A percentile compares a stretch with the other conserved stretches of the same genome.
phyloP scores from a whole-genome alignment of 2,113 vertebrate genomes.

The Ceuthmochares aereus region DNA sequence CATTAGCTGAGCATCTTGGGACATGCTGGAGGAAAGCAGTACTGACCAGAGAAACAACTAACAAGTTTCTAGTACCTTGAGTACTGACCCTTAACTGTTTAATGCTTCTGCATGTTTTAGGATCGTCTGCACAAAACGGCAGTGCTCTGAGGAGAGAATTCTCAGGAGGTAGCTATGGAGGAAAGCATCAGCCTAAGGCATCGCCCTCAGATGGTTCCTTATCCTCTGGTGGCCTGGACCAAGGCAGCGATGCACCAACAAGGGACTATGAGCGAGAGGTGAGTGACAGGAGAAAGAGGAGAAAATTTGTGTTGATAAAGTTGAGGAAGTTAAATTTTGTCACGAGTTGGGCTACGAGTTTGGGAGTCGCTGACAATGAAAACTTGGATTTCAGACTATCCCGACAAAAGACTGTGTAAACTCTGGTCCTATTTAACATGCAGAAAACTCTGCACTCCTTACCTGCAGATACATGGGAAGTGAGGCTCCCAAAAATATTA shows the following conservation, averaged over 20 bases:
- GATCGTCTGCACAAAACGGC: constrained; percentile 92
- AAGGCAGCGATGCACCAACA: constrained; percentile 85
- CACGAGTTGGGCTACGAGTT: neutral
- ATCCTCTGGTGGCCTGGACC: constrained; percentile 94
- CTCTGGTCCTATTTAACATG: neutral
- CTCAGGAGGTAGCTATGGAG: constrained; percentile 89
- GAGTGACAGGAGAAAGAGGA: neutral
- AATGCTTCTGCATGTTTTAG: constrained; percentile 40
- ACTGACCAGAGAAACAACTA: neutral
- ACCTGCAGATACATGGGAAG: neutral
- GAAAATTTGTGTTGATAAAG: neutral
- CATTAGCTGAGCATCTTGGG: neutral
- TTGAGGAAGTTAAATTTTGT: neutral
- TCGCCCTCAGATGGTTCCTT: constrained; percentile 95
- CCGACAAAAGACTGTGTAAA: neutral
- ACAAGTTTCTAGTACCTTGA: too few relatives aligned
- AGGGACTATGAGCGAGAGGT: constrained; percentile 97
- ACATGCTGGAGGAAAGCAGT: neutral
- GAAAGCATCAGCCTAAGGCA: constrained; percentile 91
- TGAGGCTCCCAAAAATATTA: neutral
- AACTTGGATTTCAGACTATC: neutral
- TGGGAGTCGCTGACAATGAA: fast-evolving
- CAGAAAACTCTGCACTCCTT: neutral
- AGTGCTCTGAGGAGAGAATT: constrained; percentile 91
- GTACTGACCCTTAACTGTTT: neutral